These are phyloP conservation scores for Oreotrochilus melanogaster DNA, from an alignment of 2,113 vertebrate genomes.

Conservation along the genomic window DNA sequence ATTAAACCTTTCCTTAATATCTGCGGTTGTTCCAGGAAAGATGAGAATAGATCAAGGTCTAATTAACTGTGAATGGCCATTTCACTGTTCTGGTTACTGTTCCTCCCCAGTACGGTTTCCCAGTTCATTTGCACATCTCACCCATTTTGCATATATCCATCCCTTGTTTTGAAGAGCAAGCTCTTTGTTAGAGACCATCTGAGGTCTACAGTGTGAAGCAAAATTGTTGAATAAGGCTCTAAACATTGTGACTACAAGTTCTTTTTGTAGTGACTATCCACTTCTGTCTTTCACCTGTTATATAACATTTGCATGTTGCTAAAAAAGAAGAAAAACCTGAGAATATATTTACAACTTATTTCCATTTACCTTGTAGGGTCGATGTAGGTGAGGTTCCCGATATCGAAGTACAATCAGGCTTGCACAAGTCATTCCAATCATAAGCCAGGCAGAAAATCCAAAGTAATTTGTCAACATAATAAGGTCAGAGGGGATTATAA, in stretches of 20 bases:
- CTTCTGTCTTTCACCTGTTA: not conserved
- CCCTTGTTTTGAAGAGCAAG: not conserved
- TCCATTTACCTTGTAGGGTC: slow-evolving; percentile 77
- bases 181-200: not conserved
- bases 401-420: slow-evolving; percentile 76
- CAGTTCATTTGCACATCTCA: not conserved
- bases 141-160: not conserved
- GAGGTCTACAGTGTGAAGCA: not conserved
- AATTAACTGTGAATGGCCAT: not conserved
- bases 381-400: slow-evolving; percentile 70
- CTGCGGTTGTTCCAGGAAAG: not conserved
- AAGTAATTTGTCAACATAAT: slow-evolving; percentile 76
- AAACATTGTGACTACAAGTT: not conserved
- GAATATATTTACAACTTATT: not conserved
- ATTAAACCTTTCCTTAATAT: not conserved
- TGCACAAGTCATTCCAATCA: slow-evolving; percentile 68
- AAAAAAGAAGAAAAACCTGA: not conserved
- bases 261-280: not conserved
- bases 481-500: slow-evolving; percentile 76
- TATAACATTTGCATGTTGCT: not conserved
- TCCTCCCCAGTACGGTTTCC: not conserved
- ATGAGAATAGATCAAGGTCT: not conserved
- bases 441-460: slow-evolving; percentile 73
- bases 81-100: not conserved
- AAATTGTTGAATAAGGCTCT: not conserved